phyloP scores from a whole-genome alignment of 2,113 vertebrate species.

The Sinocyclocheilus grahami region DNA sequence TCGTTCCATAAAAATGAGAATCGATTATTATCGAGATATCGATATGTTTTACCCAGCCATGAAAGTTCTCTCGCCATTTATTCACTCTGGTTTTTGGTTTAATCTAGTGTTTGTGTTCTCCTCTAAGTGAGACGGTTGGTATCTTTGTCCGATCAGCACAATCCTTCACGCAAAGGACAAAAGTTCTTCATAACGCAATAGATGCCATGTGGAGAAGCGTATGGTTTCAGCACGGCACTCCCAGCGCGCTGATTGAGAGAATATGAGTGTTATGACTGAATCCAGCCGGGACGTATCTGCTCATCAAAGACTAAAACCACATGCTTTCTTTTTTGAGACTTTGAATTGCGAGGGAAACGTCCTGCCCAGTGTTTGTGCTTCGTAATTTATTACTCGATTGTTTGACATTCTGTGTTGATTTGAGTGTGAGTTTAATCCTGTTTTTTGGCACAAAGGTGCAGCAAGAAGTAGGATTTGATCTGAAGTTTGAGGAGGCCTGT shows the following conservation, averaged over 20 bases:
- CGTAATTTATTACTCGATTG: background rate
- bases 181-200: slow-evolving; percentile 32
- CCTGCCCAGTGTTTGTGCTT: background rate
- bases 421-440: background rate
- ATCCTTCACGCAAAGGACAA: slow-evolving; percentile 14
- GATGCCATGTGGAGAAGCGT: slow-evolving; percentile 33
- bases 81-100: background rate
- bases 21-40: too few relatives aligned
- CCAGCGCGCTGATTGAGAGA: background rate
- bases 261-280: background rate
- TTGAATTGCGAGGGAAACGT: background rate
- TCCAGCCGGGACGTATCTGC: background rate
- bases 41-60: too few relatives aligned
- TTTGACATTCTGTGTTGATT: background rate
- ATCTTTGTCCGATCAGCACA: slow-evolving; percentile 3
- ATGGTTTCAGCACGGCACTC: slow-evolving; percentile 25
- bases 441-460: background rate
- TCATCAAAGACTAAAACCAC: background rate
- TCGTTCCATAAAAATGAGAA: too few relatives aligned
- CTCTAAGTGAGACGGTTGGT: slow-evolving; percentile 9
- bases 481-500: background rate
- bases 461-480: background rate
- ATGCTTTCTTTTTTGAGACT: background rate
- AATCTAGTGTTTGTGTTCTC: background rate
- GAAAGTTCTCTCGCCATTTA: too few relatives aligned